Evolutionary conservation across 1,140 invertebrate species (phyloP).

Genomic region (Acyrthosiphon pisum): DNA sequence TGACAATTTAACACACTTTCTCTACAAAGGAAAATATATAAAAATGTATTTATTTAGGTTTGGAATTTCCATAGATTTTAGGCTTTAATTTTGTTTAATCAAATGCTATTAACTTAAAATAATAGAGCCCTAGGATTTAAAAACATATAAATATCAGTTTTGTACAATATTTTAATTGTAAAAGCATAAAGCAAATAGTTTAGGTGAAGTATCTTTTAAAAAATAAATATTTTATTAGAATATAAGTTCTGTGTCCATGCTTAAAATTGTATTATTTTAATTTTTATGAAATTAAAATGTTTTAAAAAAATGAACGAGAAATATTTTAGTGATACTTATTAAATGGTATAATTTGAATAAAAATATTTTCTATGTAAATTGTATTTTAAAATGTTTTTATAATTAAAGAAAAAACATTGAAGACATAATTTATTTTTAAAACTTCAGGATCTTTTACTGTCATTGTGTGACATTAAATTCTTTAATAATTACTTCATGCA

Average conservation of each 20-base stretch:
- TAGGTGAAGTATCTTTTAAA: not conserved
- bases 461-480: not conserved
- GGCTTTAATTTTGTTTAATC: not conserved
- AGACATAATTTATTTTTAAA: too few species aligned
- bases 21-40: not conserved
- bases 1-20: too few species aligned
- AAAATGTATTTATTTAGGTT: not conserved
- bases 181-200: not conserved
- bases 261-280: not conserved
- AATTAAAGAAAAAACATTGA: too few species aligned
- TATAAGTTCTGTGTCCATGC: not conserved
- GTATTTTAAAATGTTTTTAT: too few species aligned
- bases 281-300: not conserved
- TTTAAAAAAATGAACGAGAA: too few species aligned
- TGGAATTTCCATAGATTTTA: not conserved
- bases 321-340: too few species aligned
- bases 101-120: not conserved
- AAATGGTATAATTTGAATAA: too few species aligned
- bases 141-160: too few species aligned
- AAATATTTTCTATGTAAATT: too few species aligned
- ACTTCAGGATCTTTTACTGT: not conserved
- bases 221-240: not conserved
- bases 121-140: not conserved
- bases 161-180: too few species aligned
- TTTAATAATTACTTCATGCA: too few species aligned